Base-by-base conservation (phyloP, 2,888 invertebrate species). In the Xestia c-nigrum region DNA sequence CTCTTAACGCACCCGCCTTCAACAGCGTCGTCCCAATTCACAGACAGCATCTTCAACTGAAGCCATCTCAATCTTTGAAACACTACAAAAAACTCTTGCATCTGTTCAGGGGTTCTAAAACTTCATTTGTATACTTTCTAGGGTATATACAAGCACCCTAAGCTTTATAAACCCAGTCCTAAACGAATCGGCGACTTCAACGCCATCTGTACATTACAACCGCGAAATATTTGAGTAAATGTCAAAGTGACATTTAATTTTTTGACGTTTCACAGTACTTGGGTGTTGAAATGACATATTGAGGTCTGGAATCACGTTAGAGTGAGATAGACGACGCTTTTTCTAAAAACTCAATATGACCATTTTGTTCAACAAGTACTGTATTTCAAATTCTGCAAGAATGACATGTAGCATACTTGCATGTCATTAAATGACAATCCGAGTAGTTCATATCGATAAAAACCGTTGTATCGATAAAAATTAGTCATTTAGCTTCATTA, bases 361-460 rank as follows among this genome's bases (percentile, higher is more conserved):
- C 7, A 31, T 19, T 31, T 31, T 31, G 31, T 50, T 12, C 9
- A 14, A 7, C 6, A 21, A 31, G 24, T 31, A 79, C 65, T 78
- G n/a, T 64, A 46, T 69, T 46, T 16, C 43, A 1, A 70, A 69
- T 21, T 66, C 10, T 40, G 19, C 47, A 38, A 63, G 0, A 67
- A 55, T 63, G 24, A 77, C 75, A 43, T 38, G 57, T 19, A 59
- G 80, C 80, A 85, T 80, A 85, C 85, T 3, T 5, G 2, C 72
- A 55, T 24, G 64, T 63, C 63, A 77, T 63, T 69, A 21, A 12
- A 55, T 6, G 79, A 75, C 57, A 79, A 75, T 83, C 82, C 82
- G 72, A 31, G 83, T 73, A 12, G 24, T 31, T 31, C 1, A 10
- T 55, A 66, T 72, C 72, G 71, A 72, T 76, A 31, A 5, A 43